Evolutionary conservation across 2,888 invertebrate species (phyloP).

Genomic region (Myopa tessellatipennis): DNA sequence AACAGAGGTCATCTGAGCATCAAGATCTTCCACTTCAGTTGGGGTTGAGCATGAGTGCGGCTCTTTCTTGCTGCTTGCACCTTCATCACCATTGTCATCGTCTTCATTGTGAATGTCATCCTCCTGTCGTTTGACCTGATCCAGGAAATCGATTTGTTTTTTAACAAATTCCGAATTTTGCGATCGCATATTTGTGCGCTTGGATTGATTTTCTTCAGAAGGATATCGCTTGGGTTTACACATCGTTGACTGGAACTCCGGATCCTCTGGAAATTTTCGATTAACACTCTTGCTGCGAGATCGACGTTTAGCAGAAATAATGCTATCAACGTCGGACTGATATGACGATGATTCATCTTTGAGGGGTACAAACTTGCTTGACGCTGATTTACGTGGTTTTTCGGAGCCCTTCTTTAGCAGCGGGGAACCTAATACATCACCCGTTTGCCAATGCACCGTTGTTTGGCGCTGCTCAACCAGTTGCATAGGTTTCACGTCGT

Average conservation of each 20-base stretch:
- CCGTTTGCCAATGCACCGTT: background rate
- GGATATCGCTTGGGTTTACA: conserved; percentile 51
- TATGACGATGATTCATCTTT: conserved; percentile 49
- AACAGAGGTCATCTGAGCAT: background rate
- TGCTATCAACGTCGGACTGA: conserved; percentile 9
- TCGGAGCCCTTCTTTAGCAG: conserved; percentile 29
- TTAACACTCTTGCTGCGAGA: conserved; percentile 62
- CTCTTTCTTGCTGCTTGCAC: conserved; percentile 42
- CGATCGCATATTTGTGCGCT: conserved; percentile 72
- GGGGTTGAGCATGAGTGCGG: conserved; percentile 43
- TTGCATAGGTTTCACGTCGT: background rate
- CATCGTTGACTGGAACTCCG: background rate
- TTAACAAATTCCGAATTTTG: conserved; percentile 75
- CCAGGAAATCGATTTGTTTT: conserved; percentile 74
- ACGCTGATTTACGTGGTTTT: conserved; percentile 40
- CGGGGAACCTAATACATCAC: background rate
- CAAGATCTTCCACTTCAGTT: conserved; percentile 9
- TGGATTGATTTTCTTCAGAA: conserved; percentile 53
- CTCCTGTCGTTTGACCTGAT: conserved; percentile 66
- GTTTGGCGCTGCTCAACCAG: background rate
- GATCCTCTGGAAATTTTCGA: conserved; percentile 40
- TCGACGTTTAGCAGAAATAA: conserved; percentile 46
- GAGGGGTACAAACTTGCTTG: conserved; percentile 46
- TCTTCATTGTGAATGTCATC: conserved; percentile 40
- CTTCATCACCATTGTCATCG: conserved; percentile 39